Conservation (phyloP, 2,797 vertebrate genomes). For the Gila robusta region DNA sequence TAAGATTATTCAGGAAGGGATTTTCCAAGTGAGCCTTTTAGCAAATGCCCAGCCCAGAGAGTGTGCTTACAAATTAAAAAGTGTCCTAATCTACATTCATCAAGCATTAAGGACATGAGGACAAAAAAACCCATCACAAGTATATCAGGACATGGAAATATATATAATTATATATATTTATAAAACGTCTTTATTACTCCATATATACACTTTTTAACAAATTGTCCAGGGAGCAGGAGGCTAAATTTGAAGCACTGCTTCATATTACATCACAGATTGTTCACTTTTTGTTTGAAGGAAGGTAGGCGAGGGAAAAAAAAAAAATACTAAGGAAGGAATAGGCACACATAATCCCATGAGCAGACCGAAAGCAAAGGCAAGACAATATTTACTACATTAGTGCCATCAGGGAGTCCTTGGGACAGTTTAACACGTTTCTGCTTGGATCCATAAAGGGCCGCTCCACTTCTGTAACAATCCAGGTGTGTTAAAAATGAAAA, state of each 20-base stretch:
- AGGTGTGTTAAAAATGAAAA: slow-evolving; percentile 33
- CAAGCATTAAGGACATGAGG: slow-evolving; percentile 80
- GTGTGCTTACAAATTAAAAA: slow-evolving; percentile 69
- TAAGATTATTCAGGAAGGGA: slow-evolving; percentile 40
- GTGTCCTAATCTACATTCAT: slow-evolving; percentile 70
- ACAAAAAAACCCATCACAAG: slow-evolving; percentile 82
- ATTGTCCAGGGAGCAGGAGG: slow-evolving; percentile 77
- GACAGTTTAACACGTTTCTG: slow-evolving; percentile 43
- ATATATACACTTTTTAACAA: slow-evolving; percentile 96
- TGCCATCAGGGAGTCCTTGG: slow-evolving; percentile 52
- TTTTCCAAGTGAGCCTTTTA: slow-evolving; percentile 22
- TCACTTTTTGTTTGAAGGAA: slow-evolving; percentile 60
- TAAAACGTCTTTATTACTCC: slow-evolving; percentile 86
- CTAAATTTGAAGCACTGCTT: slow-evolving; percentile 79
- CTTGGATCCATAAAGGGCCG: slow-evolving; percentile 15
- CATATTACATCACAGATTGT: slow-evolving; percentile 71
- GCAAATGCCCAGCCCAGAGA: slow-evolving; percentile 69
- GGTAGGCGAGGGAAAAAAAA: slow-evolving; percentile 54
- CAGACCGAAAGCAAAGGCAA: slow-evolving; percentile 56
- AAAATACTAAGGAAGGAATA: slow-evolving; percentile 55
- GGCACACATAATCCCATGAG: slow-evolving; percentile 54
- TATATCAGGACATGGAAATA: slow-evolving; percentile 86
- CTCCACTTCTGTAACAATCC: slow-evolving; percentile 41
- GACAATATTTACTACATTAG: slow-evolving; percentile 62
- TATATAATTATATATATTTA: slow-evolving; percentile 81